These are phyloP conservation scores for Sanderia malayensis DNA, from an alignment of 30 jellyfish, hydroid and myxozoan genomes.

Conservation along the genomic window DNA sequence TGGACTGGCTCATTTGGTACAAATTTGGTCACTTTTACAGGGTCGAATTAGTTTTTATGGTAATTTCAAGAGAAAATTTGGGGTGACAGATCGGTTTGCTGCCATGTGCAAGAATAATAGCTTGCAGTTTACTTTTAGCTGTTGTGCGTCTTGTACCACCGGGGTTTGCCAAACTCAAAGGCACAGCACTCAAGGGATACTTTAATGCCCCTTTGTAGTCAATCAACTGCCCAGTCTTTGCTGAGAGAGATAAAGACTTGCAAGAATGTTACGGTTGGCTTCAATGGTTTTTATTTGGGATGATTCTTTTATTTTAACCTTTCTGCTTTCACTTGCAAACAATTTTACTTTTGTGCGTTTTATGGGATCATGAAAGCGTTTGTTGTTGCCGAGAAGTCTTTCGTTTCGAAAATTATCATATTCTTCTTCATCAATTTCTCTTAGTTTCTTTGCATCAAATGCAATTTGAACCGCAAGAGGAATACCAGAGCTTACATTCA, in stretches of 20 bases:
- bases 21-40: too few species aligned
- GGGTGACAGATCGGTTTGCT: too few species aligned
- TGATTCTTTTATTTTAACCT: not conserved
- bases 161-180: conserved; percentile 48
- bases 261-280: conserved; percentile 40
- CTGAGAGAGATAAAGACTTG: conserved; percentile 30
- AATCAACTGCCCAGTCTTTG: conserved; percentile 22
- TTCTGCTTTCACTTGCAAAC: conserved; percentile 8
- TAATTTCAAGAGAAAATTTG: too few species aligned
- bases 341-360: conserved; percentile 9
- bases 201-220: conserved; percentile 22
- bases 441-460: not conserved
- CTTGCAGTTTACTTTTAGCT: conserved; percentile 28
- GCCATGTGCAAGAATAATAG: too few species aligned
- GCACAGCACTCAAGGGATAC: conserved; percentile 45
- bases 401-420: conserved; percentile 35
- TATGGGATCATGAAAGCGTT: conserved; percentile 17
- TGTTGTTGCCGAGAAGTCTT: not conserved
- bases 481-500: conserved; percentile 46
- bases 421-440: conserved; percentile 31
- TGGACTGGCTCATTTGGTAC: too few species aligned
- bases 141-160: conserved; percentile 49
- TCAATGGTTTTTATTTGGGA: conserved; percentile 28
- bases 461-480: conserved; percentile 2
- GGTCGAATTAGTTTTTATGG: too few species aligned